Evolutionary conservation across 64 coral and sea anemone species (phyloP).

Genomic region (Stylophora pistillata): DNA sequence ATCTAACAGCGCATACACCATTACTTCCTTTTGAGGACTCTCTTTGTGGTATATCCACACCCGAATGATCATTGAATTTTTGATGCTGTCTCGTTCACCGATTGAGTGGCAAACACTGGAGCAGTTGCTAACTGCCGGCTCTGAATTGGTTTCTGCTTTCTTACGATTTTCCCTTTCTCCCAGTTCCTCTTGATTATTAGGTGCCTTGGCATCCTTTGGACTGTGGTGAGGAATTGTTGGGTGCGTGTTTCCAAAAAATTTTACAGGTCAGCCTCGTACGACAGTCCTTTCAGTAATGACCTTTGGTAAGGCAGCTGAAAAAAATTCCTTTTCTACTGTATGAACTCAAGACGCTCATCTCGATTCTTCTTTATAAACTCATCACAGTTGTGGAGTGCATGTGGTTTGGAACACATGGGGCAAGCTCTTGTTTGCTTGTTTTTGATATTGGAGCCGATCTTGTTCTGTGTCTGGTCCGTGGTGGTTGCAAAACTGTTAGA

Average conservation of each 20-base stretch:
- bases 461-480: not conserved
- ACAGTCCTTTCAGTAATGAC: conserved; percentile 38
- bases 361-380: not conserved
- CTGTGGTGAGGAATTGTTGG: conserved; percentile 32
- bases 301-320: conserved; percentile 39
- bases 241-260: conserved; percentile 33
- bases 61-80: conserved; percentile 54
- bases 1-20: conserved; percentile 59
- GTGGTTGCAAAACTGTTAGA: conserved; percentile 4
- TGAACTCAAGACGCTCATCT: not conserved
- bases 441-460: not conserved
- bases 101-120: not conserved
- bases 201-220: not conserved
- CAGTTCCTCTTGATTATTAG: not conserved
- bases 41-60: conserved; percentile 64
- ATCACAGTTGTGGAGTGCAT: not conserved
- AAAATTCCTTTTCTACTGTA: conserved; percentile 25
- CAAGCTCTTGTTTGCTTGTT: not conserved
- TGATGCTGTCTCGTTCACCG: not conserved
- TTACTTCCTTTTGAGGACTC: conserved; percentile 17
- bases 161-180: not conserved
- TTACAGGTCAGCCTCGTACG: conserved; percentile 2
- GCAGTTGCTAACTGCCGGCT: not conserved
- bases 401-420: not conserved
- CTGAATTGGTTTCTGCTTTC: conserved; percentile 1